Conservation (phyloP, 2,113 vertebrate genomes). For the Aptenodytes patagonicus region DNA sequence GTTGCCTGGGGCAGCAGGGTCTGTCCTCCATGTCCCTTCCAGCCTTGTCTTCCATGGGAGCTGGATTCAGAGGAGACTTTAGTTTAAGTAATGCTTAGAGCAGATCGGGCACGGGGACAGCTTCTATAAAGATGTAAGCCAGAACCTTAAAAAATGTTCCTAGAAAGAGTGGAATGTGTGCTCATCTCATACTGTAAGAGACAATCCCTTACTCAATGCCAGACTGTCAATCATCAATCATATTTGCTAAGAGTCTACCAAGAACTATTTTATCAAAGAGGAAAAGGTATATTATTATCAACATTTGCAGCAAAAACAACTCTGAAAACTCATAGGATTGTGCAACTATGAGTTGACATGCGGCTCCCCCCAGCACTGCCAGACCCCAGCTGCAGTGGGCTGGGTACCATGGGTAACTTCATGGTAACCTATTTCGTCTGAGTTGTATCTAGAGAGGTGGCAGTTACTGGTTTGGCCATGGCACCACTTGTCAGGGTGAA, state of each 20-base stretch:
- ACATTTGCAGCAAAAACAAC: background rate
- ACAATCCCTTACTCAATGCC: background rate
- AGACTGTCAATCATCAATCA: background rate
- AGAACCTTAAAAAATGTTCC: background rate
- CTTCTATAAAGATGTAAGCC: background rate
- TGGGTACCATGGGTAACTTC: background rate
- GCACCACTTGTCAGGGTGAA: background rate
- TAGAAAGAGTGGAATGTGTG: background rate
- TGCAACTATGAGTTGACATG: rapidly evolving
- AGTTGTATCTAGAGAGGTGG: background rate
- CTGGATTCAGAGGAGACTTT: background rate
- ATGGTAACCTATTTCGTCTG: background rate
- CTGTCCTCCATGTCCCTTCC: background rate
- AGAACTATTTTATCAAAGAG: background rate
- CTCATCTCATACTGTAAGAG: background rate
- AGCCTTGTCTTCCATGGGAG: background rate
- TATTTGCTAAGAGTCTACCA: background rate
- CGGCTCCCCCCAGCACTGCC: background rate
- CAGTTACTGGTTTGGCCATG: background rate
- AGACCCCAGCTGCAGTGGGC: background rate
- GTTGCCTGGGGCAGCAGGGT: background rate
- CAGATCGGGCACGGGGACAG: background rate
- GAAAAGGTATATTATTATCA: background rate
- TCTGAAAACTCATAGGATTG: background rate
- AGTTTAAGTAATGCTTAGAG: background rate